Conservation (phyloP, 2,113 vertebrate species). For the Ascaphus truei region DNA sequence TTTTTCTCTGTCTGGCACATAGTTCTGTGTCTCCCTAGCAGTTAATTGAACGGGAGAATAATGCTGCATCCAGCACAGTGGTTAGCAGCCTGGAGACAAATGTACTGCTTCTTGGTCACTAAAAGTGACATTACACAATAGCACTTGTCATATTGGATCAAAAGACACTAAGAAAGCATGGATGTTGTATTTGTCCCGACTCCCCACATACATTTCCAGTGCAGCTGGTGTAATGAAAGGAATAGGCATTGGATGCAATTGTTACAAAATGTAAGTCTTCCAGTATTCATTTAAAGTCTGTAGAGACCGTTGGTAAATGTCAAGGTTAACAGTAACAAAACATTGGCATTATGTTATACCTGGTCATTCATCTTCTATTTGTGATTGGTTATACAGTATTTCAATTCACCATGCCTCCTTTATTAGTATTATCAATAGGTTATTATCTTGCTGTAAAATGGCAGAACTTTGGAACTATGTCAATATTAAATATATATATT, state of each 20-base stretch:
- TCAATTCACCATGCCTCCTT: too few relatives aligned
- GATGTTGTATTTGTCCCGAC: constrained; percentile 23
- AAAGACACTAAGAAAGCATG: constrained; percentile 35
- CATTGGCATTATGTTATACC: too few relatives aligned
- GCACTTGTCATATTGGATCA: constrained; percentile 44
- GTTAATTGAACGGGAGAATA: constrained; percentile 84
- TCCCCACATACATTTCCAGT: constrained; percentile 36
- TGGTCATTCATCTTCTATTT: too few relatives aligned
- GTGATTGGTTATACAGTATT: too few relatives aligned
- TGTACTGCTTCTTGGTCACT: constrained; percentile 55
- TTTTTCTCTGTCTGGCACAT: constrained; percentile 57
- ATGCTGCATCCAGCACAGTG: constrained; percentile 46
- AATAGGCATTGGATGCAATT: background rate
- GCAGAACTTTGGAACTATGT: too few relatives aligned
- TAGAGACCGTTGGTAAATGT: too few relatives aligned
- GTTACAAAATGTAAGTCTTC: background rate
- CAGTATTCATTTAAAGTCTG: background rate
- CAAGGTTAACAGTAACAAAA: too few relatives aligned
- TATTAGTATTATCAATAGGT: too few relatives aligned
- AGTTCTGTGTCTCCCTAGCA: constrained; percentile 74
- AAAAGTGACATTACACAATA: constrained; percentile 54
- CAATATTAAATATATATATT: too few relatives aligned
- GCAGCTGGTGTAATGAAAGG: constrained; percentile 45
- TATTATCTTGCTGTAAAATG: too few relatives aligned
- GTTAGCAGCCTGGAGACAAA: constrained; percentile 40